Base-by-base conservation (phyloP, 2,888 invertebrate species). In the Chrysolina haemoptera region DNA sequence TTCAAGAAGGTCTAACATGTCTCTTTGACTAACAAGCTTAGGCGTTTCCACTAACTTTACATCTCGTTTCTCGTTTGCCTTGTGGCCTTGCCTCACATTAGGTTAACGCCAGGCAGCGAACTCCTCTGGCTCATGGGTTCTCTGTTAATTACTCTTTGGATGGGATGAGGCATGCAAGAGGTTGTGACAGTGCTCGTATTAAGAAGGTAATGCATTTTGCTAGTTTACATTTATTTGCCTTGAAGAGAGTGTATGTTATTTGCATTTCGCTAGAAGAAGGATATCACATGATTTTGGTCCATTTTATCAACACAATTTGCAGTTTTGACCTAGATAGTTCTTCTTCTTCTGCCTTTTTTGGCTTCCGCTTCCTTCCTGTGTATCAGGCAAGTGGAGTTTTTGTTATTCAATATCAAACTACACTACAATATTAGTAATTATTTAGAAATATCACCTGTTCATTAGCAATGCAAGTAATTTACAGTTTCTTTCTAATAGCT, bases 81-180 rank as follows among this genome's bases (percentile, higher is more conserved):
- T 74, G 84, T 83, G 84, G 85, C 85, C 85, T 35, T 85, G 83
- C 83, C 86, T 84, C 82, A 83, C 84, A 84, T 84, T 86, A 88
- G 88, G 87, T 88, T 82, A 88, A 86, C 86, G 86, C 88, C 84
- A 87, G 87, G 82, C 88, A 88, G 84, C 88, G 88, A 79, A 87
- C 88, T 75, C 85, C 87, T 84, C 83, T 87, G 83, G 87, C 86
- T 85, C 87, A 86, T 85, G 88, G 88, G 85, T 88, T 86, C 86
- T 85, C 88, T 86, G 87, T 88, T 87, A 88, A 88, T 87, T 88
- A 88, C 86, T 87, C 88, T 84, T 85, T 88, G 88, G 88, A 88
- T 85, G 88, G 88, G 82, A 86, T 88, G 84, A 87, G 87, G 87
- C 88, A 88, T 88, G 88, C 86, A 85, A 87, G 88, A 86, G 86